Evolutionary conservation across 2,113 vertebrate genomes (phyloP).

Genomic region (Dinomys branickii): DNA sequence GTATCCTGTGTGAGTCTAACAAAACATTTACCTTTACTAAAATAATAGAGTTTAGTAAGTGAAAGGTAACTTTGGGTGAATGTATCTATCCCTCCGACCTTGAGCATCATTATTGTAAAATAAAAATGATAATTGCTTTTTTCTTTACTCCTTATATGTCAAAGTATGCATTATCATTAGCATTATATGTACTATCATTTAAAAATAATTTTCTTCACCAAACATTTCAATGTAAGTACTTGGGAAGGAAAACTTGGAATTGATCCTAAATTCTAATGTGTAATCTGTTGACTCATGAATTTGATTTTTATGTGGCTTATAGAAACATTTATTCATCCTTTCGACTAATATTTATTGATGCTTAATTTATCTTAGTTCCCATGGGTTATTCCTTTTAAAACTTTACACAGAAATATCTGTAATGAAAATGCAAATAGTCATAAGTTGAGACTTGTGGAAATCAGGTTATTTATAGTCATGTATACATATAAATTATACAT

Average conservation of each 20-base stretch:
- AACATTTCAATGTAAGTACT: not conserved
- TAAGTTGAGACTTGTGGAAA: not conserved
- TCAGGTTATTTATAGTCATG: not conserved
- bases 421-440: not conserved
- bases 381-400: not conserved
- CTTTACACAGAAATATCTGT: not conserved
- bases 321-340: slow-evolving; percentile 18
- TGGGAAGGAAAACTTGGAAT: not conserved
- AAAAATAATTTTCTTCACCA: not conserved
- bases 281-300: not conserved
- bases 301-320: not conserved
- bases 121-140: not conserved
- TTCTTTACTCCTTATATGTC: not conserved
- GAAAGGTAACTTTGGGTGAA: not conserved
- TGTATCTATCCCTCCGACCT: not conserved
- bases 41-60: not conserved
- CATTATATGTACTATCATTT: not conserved
- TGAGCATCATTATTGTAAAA: not conserved
- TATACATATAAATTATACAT: not conserved
- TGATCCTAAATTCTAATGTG: not conserved
- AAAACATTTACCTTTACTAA: not conserved
- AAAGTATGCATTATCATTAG: not conserved
- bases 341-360: not conserved
- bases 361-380: not conserved
- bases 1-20: not conserved